These are phyloP conservation scores for Mythimna impura DNA, from an alignment of 2,888 invertebrate genomes.

Conservation along the genomic window DNA sequence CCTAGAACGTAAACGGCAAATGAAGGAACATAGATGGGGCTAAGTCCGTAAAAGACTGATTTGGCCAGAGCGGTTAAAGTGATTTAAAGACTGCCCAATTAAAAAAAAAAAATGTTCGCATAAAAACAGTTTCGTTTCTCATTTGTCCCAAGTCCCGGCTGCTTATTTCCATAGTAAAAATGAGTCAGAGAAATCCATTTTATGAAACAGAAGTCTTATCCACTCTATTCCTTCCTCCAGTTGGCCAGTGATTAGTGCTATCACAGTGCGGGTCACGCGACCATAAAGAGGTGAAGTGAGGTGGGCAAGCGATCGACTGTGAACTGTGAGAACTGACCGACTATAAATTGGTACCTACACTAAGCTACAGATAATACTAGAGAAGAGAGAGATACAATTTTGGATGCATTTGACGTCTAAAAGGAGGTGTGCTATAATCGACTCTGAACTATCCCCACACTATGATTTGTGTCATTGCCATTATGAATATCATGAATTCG, in stretches of 20 bases:
- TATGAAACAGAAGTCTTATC: slow-evolving; percentile 60
- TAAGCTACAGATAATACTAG: not conserved
- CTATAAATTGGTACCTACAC: not conserved
- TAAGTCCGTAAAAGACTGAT: too few relatives aligned
- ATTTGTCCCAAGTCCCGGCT: not conserved
- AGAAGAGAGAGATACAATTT: not conserved
- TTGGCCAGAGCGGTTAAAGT: too few relatives aligned
- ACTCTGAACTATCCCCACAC: too few relatives aligned
- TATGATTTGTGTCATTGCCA: too few relatives aligned
- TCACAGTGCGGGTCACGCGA: slow-evolving; percentile 80
- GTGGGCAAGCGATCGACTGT: slow-evolving; percentile 79
- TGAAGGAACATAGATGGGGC: too few relatives aligned
- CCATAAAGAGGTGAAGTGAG: slow-evolving; percentile 87
- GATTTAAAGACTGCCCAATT: too few relatives aligned
- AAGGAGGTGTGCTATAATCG: too few relatives aligned
- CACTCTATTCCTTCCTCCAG: slow-evolving; percentile 57
- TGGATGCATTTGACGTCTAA: not conserved
- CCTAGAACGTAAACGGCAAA: too few relatives aligned
- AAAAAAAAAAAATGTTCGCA: too few relatives aligned
- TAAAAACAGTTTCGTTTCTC: not conserved
- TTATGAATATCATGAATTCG: too few relatives aligned
- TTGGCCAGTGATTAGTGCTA: slow-evolving; percentile 84
- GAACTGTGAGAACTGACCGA: slow-evolving; percentile 70
- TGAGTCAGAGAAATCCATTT: not conserved
- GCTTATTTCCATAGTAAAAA: not conserved